Base-by-base conservation (phyloP, 2,888 invertebrate genomes). In the Drosophila sordidula region DNA sequence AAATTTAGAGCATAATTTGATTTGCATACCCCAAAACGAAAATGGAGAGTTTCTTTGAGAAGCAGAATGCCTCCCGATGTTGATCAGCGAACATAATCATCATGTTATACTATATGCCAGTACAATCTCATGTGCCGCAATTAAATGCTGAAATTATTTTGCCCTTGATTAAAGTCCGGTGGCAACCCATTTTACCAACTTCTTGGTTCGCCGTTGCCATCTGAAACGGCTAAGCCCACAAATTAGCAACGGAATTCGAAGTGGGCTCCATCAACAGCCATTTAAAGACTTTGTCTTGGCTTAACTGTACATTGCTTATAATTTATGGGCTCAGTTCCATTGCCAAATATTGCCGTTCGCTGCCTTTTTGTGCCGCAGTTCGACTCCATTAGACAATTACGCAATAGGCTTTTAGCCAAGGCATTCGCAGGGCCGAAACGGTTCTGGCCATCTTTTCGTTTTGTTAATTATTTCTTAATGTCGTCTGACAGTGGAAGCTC, bases 381-480 rank as follows among this genome's bases (percentile, higher is more conserved):
- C 79, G 66, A 71, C 52, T 64, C 83, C 74, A 83, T 66, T 82
- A 75, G 86, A 77, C 83, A 76, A 81, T 82, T 82, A 66, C 86
- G 77, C 70, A 70, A 74, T 77, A 67, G 77, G 83, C 83, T 82
- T 77, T 81, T 69, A 80, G 74, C 70, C 59, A 54, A 22, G 49
- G 42, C 62, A 39, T 45, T 54, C 38, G 39, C 14, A 22, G n/a
- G 16, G 26, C 22, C 3, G 22, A 49, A 57, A 39, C 57, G 58
- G 42, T 25, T 44, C 34, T n/a, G 54, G 62, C 51, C 58, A 68
- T 67, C 59, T 67, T 57, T 65, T 63, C 51, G 50, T 64, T 55
- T 55, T 67, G 75, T 73, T 84, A 84, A 84, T 84, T 84, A 84
- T 80, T 84, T 82, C 86, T 55, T 78, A 84, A 84, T 84, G 84